Evolutionary conservation across 1,140 invertebrate species (phyloP).

Genomic region (Harlomillsia oculata): DNA sequence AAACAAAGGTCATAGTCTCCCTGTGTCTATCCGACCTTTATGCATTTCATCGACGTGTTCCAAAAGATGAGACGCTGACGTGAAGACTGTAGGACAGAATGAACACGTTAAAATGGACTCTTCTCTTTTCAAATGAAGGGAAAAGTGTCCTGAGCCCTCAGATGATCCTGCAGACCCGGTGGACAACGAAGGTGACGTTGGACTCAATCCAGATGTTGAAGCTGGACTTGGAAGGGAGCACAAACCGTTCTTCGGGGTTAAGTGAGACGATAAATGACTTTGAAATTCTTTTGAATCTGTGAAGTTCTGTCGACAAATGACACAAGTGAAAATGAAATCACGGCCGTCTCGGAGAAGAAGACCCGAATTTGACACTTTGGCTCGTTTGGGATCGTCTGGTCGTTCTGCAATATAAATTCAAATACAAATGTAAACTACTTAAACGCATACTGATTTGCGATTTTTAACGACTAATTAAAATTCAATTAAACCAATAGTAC

Average conservation of each 20-base stretch:
- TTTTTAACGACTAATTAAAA: no score
- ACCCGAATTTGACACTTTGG: neutral
- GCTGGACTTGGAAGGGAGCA: neutral
- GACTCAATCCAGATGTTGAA: no score
- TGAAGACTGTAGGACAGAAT: conserved; percentile 6
- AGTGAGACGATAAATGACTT: conserved; percentile 24
- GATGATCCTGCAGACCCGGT: neutral
- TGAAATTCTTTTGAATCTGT: conserved; percentile 23
- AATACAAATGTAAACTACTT: neutral
- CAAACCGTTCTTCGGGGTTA: conserved; percentile 11
- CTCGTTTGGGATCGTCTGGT: neutral
- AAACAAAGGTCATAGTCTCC: no score
- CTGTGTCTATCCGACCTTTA: no score
- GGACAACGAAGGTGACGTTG: neutral
- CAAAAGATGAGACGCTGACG: no score
- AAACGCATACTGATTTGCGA: neutral
- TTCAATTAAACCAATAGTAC: neutral
- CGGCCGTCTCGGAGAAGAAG: no score
- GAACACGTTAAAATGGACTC: no score
- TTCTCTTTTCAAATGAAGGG: no score
- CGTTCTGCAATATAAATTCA: neutral
- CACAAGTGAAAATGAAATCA: conserved; percentile 20
- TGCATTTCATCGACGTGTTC: no score
- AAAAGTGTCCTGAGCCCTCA: neutral
- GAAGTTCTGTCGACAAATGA: conserved; percentile 31